Evolutionary conservation across 2,888 invertebrate species (phyloP).

Genomic region (Polia nebulosa): DNA sequence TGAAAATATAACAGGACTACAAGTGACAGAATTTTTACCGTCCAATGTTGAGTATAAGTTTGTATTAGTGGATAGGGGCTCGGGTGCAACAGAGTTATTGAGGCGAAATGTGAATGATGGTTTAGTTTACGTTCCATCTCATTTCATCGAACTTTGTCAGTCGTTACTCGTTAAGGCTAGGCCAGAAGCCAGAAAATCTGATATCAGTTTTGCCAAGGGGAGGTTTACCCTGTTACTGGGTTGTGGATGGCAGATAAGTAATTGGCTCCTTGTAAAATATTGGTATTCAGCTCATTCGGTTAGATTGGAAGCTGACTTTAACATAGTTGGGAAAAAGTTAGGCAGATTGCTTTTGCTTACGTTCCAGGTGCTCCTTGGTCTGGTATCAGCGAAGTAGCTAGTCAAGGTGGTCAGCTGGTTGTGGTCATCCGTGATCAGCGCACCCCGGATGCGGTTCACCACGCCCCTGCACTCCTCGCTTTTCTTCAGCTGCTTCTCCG

Average conservation of each 20-base stretch:
- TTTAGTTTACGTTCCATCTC: conserved; percentile 66
- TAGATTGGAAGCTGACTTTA: not conserved
- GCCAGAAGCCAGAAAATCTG: not conserved
- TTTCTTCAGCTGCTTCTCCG: conserved; percentile 77
- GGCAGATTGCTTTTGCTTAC: conserved; percentile 54
- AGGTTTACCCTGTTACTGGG: not conserved
- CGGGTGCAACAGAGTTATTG: conserved; percentile 31
- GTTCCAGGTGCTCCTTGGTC: conserved; percentile 62
- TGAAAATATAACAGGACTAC: conserved; percentile 64
- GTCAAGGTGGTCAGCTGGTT: conserved; percentile 58
- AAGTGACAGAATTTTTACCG: conserved; percentile 62
- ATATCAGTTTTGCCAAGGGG: not conserved
- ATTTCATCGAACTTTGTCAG: not conserved
- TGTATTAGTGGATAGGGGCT: conserved; percentile 52
- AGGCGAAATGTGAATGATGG: conserved; percentile 56
- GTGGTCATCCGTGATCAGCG: conserved; percentile 62
- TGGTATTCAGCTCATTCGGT: not conserved
- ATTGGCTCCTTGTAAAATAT: not conserved
- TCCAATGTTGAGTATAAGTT: conserved; percentile 59
- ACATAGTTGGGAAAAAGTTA: not conserved
- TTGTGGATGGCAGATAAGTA: not conserved
- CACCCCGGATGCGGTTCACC: conserved; percentile 74
- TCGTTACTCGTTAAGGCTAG: not conserved
- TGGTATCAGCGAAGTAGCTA: conserved; percentile 45
- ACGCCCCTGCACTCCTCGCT: conserved; percentile 74